phyloP scores from a whole-genome alignment of 2,113 vertebrate species.

The Lepus timidus region DNA sequence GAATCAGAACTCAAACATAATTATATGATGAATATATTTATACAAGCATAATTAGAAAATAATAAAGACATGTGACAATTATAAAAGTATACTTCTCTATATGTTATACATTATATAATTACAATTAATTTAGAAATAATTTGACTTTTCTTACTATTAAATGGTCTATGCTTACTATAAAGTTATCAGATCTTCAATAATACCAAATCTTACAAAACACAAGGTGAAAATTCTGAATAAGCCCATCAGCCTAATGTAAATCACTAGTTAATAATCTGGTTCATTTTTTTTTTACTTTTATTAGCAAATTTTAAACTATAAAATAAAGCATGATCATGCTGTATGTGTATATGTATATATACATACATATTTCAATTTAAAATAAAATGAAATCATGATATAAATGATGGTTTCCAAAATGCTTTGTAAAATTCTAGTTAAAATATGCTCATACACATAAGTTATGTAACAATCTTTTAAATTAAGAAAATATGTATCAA shows the following conservation, averaged over 20 bases:
- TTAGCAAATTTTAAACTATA: neutral
- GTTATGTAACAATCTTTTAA: neutral
- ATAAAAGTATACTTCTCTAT: neutral
- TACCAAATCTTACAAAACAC: neutral
- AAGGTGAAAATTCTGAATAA: constrained; percentile 32
- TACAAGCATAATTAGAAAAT: neutral
- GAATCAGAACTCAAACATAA: neutral
- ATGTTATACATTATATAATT: neutral
- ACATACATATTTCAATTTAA: neutral
- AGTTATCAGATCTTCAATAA: constrained; percentile 22
- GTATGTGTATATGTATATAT: neutral
- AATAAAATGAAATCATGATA: neutral
- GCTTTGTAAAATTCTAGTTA: neutral
- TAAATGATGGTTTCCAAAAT: neutral
- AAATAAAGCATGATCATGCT: neutral
- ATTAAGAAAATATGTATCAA: neutral
- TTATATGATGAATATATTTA: neutral
- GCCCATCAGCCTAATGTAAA: neutral
- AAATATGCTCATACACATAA: neutral
- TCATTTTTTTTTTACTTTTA: neutral
- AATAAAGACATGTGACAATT: constrained; percentile 6
- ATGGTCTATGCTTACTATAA: neutral
- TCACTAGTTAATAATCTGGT: neutral
- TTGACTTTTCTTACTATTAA: neutral
- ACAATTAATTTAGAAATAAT: constrained; percentile 24